Evolutionary conservation across 2,797 vertebrate genomes (phyloP).

Genomic region (Syngnathus acus): DNA sequence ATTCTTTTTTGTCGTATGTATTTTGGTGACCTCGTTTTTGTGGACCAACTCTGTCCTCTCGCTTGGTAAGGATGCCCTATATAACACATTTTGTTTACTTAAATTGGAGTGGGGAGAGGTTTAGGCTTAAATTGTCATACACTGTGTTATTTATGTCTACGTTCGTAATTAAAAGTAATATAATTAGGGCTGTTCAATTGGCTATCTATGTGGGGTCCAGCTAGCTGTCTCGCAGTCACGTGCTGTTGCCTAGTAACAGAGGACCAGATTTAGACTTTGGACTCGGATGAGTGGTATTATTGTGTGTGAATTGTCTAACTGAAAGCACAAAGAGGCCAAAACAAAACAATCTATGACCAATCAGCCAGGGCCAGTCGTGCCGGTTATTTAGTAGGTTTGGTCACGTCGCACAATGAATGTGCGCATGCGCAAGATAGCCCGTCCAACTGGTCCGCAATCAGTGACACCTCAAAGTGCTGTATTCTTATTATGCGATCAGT

Average conservation of each 20-base stretch:
- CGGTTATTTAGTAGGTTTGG: slow-evolving; percentile 13
- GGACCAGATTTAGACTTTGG: slow-evolving; percentile 33
- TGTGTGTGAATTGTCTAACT: background rate
- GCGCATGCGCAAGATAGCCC: slow-evolving; percentile 24
- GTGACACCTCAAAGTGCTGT: background rate
- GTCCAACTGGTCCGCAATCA: slow-evolving; percentile 21
- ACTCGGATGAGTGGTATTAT: slow-evolving; percentile 28
- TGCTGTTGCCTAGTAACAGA: slow-evolving; percentile 38
- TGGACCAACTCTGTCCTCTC: slow-evolving; percentile 24
- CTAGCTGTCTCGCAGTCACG: slow-evolving; percentile 31
- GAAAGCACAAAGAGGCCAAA: background rate
- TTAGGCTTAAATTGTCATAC: background rate
- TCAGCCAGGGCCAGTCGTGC: slow-evolving; percentile 10
- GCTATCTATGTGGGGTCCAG: slow-evolving; percentile 15
- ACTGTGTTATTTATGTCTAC: background rate
- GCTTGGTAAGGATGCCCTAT: slow-evolving; percentile 40
- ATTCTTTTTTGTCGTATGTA: slow-evolving; percentile 24
- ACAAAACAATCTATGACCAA: slow-evolving; percentile 1
- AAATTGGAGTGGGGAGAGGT: background rate
- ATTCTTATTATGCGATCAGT: too few relatives aligned
- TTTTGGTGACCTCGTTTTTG: slow-evolving; percentile 23
- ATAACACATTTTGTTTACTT: background rate
- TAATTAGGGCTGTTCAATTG: slow-evolving; percentile 3
- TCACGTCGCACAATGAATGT: too few relatives aligned
- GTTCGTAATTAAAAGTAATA: background rate